Conservation (phyloP, 2,888 invertebrate genomes). For the Epirrhoe alternata region DNA sequence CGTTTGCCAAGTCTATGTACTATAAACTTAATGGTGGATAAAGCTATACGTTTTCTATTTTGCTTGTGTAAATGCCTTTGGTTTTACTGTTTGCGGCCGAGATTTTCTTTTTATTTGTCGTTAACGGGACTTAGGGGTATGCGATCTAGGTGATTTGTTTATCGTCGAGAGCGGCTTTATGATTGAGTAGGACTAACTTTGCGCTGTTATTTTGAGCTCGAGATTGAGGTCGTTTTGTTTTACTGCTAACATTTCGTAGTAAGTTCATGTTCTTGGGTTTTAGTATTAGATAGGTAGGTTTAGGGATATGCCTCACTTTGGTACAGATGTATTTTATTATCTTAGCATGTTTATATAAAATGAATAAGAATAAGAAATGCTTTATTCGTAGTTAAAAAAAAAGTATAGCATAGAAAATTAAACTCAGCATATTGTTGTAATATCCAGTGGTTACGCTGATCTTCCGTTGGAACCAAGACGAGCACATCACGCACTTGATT, state of each 20-base stretch:
- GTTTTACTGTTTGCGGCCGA: slow-evolving; percentile 30
- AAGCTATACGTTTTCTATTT: slow-evolving; percentile 45
- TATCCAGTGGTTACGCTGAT: too few relatives aligned
- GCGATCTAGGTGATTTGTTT: slow-evolving; percentile 26
- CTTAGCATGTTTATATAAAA: too few relatives aligned
- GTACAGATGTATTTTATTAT: too few relatives aligned
- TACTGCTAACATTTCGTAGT: not conserved
- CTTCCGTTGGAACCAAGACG: too few relatives aligned
- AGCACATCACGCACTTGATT: too few relatives aligned
- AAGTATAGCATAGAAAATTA: too few relatives aligned
- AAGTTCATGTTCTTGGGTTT: not conserved
- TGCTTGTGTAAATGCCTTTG: slow-evolving; percentile 31
- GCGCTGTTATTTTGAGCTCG: slow-evolving; percentile 4
- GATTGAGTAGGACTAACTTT: slow-evolving; percentile 25
- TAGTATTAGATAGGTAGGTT: not conserved
- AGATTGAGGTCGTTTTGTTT: slow-evolving; percentile 5
- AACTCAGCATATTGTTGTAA: too few relatives aligned
- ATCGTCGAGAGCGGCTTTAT: slow-evolving; percentile 30
- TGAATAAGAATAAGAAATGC: too few relatives aligned
- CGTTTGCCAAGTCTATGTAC: slow-evolving; percentile 46
- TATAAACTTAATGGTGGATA: slow-evolving; percentile 45
- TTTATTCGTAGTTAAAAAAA: too few relatives aligned
- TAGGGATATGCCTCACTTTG: not conserved
- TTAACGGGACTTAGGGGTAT: slow-evolving; percentile 27
- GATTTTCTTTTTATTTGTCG: slow-evolving; percentile 34